These are phyloP conservation scores for Hyposoter didymator DNA, from an alignment of 2,888 invertebrate genomes.

Conservation along the genomic window DNA sequence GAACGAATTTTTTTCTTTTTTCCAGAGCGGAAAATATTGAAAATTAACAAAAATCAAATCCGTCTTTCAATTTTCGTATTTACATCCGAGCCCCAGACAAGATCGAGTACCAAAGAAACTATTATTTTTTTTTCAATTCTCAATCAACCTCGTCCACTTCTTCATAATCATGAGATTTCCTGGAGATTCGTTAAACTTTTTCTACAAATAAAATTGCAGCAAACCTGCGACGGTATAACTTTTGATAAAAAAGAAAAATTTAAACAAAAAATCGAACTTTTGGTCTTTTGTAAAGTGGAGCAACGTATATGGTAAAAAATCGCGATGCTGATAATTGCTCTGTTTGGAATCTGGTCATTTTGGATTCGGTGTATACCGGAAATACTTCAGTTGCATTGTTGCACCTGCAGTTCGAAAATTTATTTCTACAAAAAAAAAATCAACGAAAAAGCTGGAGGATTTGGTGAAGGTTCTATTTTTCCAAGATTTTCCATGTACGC, in stretches of 20 bases:
- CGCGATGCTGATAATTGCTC: too few relatives aligned
- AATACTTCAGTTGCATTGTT: too few relatives aligned
- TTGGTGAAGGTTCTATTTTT: background rate
- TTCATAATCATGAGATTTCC: background rate
- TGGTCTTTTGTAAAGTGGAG: background rate
- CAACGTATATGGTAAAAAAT: background rate
- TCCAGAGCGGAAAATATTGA: background rate
- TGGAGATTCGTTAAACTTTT: background rate
- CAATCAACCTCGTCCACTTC: background rate
- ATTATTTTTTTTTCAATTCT: background rate
- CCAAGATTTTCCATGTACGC: background rate
- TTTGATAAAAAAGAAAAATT: background rate
- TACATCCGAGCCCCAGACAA: background rate
- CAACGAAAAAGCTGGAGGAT: background rate
- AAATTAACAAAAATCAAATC: conserved; percentile 19
- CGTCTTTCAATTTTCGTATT: background rate
- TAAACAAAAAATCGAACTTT: background rate
- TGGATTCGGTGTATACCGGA: too few relatives aligned
- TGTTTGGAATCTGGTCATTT: too few relatives aligned
- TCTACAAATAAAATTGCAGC: background rate
- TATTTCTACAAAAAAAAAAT: background rate
- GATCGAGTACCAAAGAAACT: background rate
- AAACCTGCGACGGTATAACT: background rate
- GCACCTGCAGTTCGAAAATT: too few relatives aligned
- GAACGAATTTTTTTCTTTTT: background rate